phyloP scores from a whole-genome alignment of 1,140 invertebrate species.

The Euura saliciscinereae region DNA sequence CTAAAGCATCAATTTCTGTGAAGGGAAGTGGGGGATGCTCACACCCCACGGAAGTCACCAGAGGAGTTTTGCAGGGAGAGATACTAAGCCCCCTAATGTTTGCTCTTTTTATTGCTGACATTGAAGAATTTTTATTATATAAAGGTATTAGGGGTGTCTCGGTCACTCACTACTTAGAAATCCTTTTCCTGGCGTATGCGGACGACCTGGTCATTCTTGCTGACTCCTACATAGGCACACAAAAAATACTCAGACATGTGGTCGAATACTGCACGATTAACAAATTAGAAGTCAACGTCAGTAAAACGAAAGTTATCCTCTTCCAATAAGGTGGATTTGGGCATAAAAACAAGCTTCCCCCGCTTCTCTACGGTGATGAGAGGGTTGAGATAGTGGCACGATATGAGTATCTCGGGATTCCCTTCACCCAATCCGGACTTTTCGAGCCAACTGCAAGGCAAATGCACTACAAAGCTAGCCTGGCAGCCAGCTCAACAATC shows the following conservation, averaged over 20 bases:
- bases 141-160: conserved; percentile 16
- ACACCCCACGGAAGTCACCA: background rate
- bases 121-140: conserved; percentile 17
- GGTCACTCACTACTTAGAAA: conserved; percentile 10
- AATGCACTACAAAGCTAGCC: background rate
- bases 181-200: conserved; percentile 22
- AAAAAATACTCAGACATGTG: background rate
- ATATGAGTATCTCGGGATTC: background rate
- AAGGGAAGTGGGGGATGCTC: background rate
- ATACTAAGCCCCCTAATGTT: conserved; percentile 18
- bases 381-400: background rate
- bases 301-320: conserved; percentile 20
- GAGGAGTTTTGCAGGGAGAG: conserved; percentile 25
- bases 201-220: conserved; percentile 27
- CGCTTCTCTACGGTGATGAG: background rate
- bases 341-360: background rate
- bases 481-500: background rate
- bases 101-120: conserved; percentile 21
- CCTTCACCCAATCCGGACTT: too few species aligned
- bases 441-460: background rate
- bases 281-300: conserved; percentile 14
- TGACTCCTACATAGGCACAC: background rate
- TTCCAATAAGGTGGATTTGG: conserved; percentile 14
- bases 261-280: conserved; percentile 17
- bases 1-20: conserved; percentile 16